Percentiles rank a stretch among this genome's conserved stretches.
Conservation (phyloP, 1,140 invertebrate genomes). For the Formica selysi region DNA sequence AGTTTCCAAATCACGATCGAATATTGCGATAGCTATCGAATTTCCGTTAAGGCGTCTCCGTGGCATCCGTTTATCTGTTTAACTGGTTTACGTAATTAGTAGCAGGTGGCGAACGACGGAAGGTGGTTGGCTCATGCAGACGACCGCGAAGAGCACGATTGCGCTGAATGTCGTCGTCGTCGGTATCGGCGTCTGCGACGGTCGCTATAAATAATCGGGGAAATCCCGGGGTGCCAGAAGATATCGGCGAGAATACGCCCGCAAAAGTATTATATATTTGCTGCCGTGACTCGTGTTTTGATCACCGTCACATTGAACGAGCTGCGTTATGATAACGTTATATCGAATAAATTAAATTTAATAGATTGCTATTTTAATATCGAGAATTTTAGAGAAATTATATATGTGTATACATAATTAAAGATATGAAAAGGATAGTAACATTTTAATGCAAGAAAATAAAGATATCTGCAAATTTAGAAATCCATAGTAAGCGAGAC, state of each 20-base stretch:
- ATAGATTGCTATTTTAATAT: background rate
- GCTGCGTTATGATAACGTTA: background rate
- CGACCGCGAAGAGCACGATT: conserved; percentile 27
- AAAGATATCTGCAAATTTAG: background rate
- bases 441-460: background rate
- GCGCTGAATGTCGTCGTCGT: conserved; percentile 29
- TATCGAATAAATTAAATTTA: background rate
- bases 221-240: conserved; percentile 70
- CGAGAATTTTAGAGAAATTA: background rate
- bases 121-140: conserved; percentile 64
- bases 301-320: background rate
- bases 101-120: conserved; percentile 69
- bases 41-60: background rate
- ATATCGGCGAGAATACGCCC: conserved; percentile 50
- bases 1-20: background rate
- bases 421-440: background rate
- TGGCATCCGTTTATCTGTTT: background rate
- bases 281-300: background rate
- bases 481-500: background rate
- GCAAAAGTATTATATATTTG: conserved; percentile 23
- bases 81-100: conserved; percentile 61
- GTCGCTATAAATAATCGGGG: conserved; percentile 74
- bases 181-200: conserved; percentile 47
- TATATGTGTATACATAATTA: background rate
- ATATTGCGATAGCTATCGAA: background rate